These are phyloP conservation scores for Callipepla squamata DNA, from an alignment of 2,113 vertebrate species.

Conservation along the genomic window DNA sequence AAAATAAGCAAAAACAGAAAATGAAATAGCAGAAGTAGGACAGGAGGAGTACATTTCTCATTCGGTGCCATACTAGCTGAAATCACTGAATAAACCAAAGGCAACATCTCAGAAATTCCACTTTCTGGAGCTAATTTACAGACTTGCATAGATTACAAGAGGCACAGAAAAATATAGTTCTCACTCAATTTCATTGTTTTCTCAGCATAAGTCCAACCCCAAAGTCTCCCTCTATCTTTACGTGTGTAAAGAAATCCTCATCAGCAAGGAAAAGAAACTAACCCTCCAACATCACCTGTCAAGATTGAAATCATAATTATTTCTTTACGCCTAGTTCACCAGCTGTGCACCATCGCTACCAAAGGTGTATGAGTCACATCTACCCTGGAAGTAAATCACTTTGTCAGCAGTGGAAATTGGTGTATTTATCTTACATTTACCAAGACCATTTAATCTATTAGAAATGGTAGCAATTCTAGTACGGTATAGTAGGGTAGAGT, in stretches of 20 bases:
- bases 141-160: not conserved
- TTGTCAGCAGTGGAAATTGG: not conserved
- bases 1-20: conserved; percentile 32
- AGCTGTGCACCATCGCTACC: not conserved
- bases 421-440: not conserved
- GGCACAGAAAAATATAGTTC: not conserved
- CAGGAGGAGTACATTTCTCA: not conserved
- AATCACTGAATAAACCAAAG: not conserved
- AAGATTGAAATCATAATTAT: not conserved
- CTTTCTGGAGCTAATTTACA: not conserved
- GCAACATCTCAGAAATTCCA: not conserved
- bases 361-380: not conserved
- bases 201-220: not conserved
- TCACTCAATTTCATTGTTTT: rapidly evolving
- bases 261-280: not conserved
- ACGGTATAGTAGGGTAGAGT: not conserved
- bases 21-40: not conserved
- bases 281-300: not conserved
- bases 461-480: not conserved
- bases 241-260: rapidly evolving
- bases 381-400: not conserved
- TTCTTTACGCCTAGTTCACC: not conserved
- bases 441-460: not conserved
- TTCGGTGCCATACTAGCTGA: not conserved
- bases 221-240: not conserved